Evolutionary conservation across 2,113 vertebrate species (phyloP).

Genomic region (Eira barbara): DNA sequence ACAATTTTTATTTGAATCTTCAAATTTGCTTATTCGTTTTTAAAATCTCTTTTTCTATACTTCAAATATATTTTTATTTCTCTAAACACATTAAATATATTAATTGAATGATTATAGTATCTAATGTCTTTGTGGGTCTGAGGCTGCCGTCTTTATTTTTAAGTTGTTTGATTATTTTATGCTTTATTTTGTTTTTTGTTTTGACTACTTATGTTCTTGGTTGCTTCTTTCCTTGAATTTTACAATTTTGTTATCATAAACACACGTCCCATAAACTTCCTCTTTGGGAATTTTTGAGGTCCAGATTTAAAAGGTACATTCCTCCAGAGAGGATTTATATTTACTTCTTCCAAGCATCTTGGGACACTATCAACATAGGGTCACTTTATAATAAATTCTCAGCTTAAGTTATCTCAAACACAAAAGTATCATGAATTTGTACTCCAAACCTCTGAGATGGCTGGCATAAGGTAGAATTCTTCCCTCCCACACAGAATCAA

Average conservation of each 20-base stretch:
- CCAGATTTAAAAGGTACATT: background rate
- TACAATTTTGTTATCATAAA: background rate
- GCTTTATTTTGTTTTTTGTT: background rate
- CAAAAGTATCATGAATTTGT: background rate
- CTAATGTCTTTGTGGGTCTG: background rate
- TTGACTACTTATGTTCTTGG: background rate
- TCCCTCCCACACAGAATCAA: background rate
- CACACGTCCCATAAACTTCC: background rate
- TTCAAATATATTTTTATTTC: background rate
- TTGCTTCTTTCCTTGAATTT: background rate
- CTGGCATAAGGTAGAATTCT: background rate
- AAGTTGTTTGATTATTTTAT: background rate
- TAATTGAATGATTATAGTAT: background rate
- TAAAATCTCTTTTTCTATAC: background rate
- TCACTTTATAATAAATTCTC: slow-evolving; percentile 41
- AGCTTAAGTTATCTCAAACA: background rate
- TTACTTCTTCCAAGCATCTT: background rate
- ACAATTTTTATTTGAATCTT: background rate
- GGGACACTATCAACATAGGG: background rate
- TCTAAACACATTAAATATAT: background rate
- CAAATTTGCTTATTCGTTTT: background rate
- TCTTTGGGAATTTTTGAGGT: background rate
- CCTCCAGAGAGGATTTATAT: slow-evolving; percentile 15
- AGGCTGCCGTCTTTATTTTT: background rate
- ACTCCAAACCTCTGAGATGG: background rate